A percentile compares a stretch with the other conserved stretches of the same genome.
Conservation (phyloP, 1,140 invertebrate genomes). For the Micrasema minimum region DNA sequence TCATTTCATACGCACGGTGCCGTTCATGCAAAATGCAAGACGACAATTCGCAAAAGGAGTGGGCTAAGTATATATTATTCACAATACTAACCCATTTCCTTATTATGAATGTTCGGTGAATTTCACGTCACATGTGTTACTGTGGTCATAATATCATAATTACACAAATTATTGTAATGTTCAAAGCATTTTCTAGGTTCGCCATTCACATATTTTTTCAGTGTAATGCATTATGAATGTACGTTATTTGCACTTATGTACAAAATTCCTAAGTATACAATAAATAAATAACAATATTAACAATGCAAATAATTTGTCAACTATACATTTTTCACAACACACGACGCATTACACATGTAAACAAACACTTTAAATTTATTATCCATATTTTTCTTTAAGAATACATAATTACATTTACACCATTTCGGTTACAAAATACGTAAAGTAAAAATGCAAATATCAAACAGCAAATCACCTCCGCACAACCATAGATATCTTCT, state of each 20-base stretch:
- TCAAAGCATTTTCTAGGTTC: too few species aligned
- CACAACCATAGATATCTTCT: constrained; percentile 12
- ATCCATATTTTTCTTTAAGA: constrained; percentile 39
- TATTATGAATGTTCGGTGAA: too few species aligned
- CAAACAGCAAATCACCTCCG: constrained; percentile 18
- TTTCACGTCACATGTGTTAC: too few species aligned
- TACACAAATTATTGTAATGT: too few species aligned
- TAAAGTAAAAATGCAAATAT: constrained; percentile 23
- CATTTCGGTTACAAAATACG: not conserved
- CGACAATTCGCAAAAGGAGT: too few species aligned
- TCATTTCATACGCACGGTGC: too few species aligned
- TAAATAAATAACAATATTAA: constrained; percentile 36
- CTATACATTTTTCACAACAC: constrained; percentile 35
- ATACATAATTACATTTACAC: constrained; percentile 14
- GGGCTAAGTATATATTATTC: too few species aligned
- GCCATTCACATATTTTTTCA: not conserved
- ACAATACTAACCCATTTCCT: too few species aligned
- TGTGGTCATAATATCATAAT: too few species aligned
- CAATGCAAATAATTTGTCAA: constrained; percentile 34
- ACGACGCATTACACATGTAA: constrained; percentile 24
- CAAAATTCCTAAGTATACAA: constrained; percentile 10
- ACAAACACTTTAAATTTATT: constrained; percentile 33
- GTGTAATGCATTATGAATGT: not conserved
- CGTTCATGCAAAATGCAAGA: too few species aligned
- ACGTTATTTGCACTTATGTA: constrained; percentile 10